Evolutionary conservation across 2,797 vertebrate species (phyloP), one percentile per base, ranked within the genome.

Genomic region (Gallinago solitaria): DNA sequence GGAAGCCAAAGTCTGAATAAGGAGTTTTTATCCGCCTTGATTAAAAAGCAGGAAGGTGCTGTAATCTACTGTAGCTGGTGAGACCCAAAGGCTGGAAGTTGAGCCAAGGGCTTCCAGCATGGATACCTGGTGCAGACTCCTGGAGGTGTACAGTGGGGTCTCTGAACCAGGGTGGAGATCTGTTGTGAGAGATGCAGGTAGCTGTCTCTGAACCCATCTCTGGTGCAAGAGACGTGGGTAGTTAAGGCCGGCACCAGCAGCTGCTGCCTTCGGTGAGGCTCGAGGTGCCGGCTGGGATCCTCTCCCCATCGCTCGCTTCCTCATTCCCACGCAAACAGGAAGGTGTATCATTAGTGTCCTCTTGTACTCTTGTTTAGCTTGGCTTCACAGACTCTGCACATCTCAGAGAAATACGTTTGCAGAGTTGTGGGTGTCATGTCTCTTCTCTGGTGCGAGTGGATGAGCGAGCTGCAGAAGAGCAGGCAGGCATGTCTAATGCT

Each of bases 401-500:
- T 41, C 56, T 24, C 61, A 9, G n/a, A 65, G 75, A 71, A 75
- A 41, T 25, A 2, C 5, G 13, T 67, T 80, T 41, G 16, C 11
- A 17, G 71, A 81, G 45, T 4, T 27, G 21, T 33, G 78, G 51
- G 27, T 64, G 81, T 70, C 0, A 1, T 24, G 68, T 54, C 63
- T 41, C 71, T 89, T 77, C 64, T 85, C 86, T 63, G 56, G 51
- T 1, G 2, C 59, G 43, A 1, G 6, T 6, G 74, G 47, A 59
- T 80, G 82, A 76, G 81, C 24, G 67, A 11, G 53, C 73, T 63
- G 77, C 57, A 23, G 77, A 48, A 51, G 82, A 54, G 82, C 77
- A 93, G 47, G 82, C 89, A 68, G 76, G 89, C 65, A 18, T 69
- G 78, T 64, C 84, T 83, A 81, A 89, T 61, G 83, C 65, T 20